These are phyloP conservation scores for Atrichornis clamosus DNA, from an alignment of 2,113 vertebrate species.

Conservation along the genomic window DNA sequence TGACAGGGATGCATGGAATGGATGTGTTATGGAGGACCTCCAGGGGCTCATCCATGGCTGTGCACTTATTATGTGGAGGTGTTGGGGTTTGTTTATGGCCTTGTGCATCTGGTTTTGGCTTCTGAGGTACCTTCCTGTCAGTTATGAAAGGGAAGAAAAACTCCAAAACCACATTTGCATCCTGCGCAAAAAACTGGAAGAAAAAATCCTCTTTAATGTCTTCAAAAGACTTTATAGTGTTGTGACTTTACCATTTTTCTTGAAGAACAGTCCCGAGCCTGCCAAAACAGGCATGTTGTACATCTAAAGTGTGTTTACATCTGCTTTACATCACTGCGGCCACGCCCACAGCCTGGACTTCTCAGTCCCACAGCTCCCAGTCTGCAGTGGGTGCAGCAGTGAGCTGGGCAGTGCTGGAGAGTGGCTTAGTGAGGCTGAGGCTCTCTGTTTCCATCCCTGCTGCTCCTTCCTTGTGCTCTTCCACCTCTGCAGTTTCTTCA, in stretches of 20 bases:
- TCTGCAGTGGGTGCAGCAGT: no score
- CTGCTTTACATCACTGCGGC: neutral
- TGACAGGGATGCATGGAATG: neutral
- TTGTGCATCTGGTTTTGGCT: neutral
- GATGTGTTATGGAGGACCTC: rapidly evolving
- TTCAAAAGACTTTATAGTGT: neutral
- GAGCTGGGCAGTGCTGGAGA: neutral
- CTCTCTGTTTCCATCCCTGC: neutral
- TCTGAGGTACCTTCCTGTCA: neutral
- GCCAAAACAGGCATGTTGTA: neutral
- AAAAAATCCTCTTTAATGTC: neutral
- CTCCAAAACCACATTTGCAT: neutral
- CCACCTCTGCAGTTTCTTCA: neutral
- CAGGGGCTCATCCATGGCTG: rapidly evolving
- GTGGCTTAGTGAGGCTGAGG: neutral
- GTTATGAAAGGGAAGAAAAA: rapidly evolving
- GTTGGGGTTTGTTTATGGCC: neutral
- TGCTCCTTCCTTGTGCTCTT: neutral
- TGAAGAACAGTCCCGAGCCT: neutral
- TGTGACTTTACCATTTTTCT: neutral
- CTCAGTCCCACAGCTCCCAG: neutral
- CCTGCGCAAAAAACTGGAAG: neutral
- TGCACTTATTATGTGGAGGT: neutral
- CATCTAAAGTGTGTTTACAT: neutral
- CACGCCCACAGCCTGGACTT: neutral